Conservation (phyloP, 2,113 vertebrate species). For the Ceuthmochares aereus region DNA sequence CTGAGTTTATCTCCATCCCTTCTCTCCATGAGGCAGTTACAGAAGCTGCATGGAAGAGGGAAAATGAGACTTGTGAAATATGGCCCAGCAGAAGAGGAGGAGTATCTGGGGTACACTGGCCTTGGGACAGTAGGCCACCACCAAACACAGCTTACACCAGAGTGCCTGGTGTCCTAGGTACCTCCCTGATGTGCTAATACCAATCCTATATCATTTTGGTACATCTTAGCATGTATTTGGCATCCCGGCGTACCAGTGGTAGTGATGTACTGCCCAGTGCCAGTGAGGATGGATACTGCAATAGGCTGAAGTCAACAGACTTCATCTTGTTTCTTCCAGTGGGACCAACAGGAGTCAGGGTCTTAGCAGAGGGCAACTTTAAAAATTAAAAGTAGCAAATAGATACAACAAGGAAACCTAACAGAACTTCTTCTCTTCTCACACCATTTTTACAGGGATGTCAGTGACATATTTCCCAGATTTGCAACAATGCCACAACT, state of each 20-base stretch:
- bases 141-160: neutral
- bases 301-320: neutral
- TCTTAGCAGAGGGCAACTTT: neutral
- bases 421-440: neutral
- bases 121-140: neutral
- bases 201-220: neutral
- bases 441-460: neutral
- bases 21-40: neutral
- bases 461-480: neutral
- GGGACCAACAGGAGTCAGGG: neutral
- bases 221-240: neutral
- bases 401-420: neutral
- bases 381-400: neutral
- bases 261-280: neutral
- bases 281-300: neutral
- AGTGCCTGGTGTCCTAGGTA: neutral
- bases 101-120: neutral
- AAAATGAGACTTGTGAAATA: neutral
- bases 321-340: neutral
- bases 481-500: neutral
- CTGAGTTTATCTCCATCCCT: neutral
- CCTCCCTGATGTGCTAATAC: neutral
- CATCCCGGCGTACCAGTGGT: neutral
- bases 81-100: neutral
- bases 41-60: fast-evolving